These are phyloP conservation scores for Scartelaos histophorus DNA, from an alignment of 2,113 vertebrate species.

Conservation along the genomic window DNA sequence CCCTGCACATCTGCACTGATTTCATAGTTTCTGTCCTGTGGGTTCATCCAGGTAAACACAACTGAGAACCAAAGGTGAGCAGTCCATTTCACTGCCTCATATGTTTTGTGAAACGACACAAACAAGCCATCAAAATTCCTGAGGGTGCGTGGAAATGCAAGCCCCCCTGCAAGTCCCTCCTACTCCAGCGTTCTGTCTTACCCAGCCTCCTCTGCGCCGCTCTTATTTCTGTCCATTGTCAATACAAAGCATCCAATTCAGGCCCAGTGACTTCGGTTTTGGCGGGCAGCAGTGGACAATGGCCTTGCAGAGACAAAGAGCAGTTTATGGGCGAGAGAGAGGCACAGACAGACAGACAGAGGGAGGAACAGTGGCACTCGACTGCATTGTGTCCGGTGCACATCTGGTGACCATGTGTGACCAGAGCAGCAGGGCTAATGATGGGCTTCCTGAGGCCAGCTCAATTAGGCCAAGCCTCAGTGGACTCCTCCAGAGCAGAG, in stretches of 20 bases:
- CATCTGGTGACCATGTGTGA: conserved; percentile 99
- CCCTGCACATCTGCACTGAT: too few relatives aligned
- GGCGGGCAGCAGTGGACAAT: conserved; percentile 82
- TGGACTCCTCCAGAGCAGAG: conserved; percentile 72
- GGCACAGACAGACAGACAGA: conserved; percentile 37
- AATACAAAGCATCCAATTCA: conserved; percentile 89
- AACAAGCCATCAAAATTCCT: conserved; percentile 82
- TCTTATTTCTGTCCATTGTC: conserved; percentile 64
- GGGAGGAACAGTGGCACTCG: conserved; percentile 69
- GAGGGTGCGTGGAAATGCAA: conserved; percentile 70
- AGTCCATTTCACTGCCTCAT: conserved; percentile 38
- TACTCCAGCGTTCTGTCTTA: conserved; percentile 5
- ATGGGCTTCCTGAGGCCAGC: conserved; percentile 92
- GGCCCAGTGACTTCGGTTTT: conserved; percentile 76
- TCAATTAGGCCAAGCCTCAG: conserved; percentile 90
- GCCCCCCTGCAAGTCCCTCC: conserved; percentile 17
- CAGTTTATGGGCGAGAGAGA: conserved; percentile 85
- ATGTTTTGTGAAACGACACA: conserved; percentile 66
- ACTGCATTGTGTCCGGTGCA: conserved; percentile 79
- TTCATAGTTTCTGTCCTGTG: not conserved
- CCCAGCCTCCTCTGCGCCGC: conserved; percentile 32
- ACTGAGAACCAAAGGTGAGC: conserved; percentile 26
- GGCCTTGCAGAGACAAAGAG: conserved; percentile 85
- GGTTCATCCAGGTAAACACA: conserved; percentile 7
- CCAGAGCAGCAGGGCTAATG: conserved; percentile 85